phyloP scores from a whole-genome alignment of 2,797 vertebrate genomes.

The Platyrinchus mystaceus region DNA sequence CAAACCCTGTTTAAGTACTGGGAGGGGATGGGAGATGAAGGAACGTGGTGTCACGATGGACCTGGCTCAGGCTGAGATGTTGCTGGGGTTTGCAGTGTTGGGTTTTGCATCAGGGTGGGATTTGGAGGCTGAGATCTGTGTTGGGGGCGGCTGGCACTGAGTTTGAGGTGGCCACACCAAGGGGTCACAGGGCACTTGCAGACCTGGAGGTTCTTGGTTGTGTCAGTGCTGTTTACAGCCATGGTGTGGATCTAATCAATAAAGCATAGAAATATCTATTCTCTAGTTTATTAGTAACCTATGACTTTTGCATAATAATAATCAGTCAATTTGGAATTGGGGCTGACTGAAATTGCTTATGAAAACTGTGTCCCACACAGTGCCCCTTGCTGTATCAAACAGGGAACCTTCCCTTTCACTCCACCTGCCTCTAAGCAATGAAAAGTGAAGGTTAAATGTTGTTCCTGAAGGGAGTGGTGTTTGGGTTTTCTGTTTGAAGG shows the following conservation, averaged over 20 bases:
- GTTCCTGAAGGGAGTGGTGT: background rate
- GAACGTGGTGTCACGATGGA: rapidly evolving
- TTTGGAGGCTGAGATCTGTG: background rate
- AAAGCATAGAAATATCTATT: background rate
- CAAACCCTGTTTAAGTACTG: background rate
- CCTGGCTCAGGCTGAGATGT: background rate
- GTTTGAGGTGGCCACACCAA: background rate
- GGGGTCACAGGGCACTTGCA: background rate
- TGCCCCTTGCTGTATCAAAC: background rate
- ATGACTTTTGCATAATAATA: background rate
- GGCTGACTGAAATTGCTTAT: background rate
- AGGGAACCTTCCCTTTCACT: background rate
- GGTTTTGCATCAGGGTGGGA: background rate
- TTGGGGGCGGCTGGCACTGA: background rate
- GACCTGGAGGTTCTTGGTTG: background rate
- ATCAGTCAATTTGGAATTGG: background rate
- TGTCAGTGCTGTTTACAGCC: background rate
- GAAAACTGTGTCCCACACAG: background rate
- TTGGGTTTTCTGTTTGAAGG: background rate
- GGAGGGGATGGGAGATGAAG: background rate
- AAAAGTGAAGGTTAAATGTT: background rate
- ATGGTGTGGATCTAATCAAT: rapidly evolving
- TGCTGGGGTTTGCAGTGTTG: background rate
- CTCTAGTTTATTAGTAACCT: background rate
- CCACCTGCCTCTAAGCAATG: background rate